These are phyloP conservation scores for Cynodonichthys magdalenae DNA, from an alignment of 2,797 vertebrate species.

Conservation along the genomic window DNA sequence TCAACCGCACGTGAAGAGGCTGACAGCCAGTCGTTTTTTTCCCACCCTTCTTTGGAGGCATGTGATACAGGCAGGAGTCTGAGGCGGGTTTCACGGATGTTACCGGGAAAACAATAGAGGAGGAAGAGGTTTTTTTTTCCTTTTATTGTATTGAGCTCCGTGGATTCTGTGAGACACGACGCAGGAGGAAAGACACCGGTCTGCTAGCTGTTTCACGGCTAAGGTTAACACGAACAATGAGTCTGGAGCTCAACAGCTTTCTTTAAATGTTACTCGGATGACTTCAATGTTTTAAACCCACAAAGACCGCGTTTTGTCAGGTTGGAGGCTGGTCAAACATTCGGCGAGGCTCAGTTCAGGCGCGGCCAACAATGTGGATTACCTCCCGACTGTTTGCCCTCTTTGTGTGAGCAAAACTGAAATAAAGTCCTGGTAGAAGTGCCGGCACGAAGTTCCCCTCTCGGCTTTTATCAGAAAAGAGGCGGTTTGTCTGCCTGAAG, in stretches of 20 bases:
- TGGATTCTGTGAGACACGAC: no score
- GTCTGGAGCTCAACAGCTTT: constrained; percentile 7
- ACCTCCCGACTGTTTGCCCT: constrained; percentile 59
- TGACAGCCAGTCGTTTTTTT: constrained; percentile 42
- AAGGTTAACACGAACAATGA: constrained; percentile 39
- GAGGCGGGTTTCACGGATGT: constrained; percentile 66
- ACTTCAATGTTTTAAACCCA: not conserved
- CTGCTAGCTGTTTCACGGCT: constrained; percentile 58
- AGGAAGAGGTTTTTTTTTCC: constrained; percentile 20
- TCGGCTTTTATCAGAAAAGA: constrained; percentile 14
- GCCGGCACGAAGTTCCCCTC: not conserved
- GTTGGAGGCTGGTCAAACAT: no score
- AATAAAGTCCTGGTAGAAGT: constrained; percentile 45
- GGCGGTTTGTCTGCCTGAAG: constrained; percentile 11
- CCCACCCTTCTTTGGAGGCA: constrained; percentile 34
- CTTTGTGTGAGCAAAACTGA: constrained; percentile 58
- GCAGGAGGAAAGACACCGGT: not conserved
- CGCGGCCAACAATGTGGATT: constrained; percentile 76
- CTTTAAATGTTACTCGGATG: not conserved
- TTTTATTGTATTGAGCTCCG: no score
- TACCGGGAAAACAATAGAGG: constrained; percentile 28
- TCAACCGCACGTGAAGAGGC: constrained; percentile 30
- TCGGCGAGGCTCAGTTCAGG: constrained; percentile 63
- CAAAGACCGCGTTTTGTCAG: not conserved
- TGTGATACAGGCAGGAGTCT: constrained; percentile 54